phyloP scores from a whole-genome alignment of 2,113 vertebrate genomes.

The Typhlomys cinereus region DNA sequence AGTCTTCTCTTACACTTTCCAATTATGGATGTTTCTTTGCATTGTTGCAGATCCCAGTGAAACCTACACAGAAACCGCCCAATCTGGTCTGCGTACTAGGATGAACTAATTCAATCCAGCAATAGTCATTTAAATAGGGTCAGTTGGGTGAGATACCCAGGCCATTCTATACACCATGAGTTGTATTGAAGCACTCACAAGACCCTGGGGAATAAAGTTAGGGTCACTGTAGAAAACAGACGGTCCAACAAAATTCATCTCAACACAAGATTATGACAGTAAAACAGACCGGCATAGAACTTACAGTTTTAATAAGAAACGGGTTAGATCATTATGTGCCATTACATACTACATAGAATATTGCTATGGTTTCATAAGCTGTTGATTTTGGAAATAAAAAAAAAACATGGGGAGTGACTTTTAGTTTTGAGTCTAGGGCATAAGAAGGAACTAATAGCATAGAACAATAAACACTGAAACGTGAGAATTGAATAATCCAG shows the following conservation, averaged over 20 bases:
- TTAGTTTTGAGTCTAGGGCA: conserved; percentile 30
- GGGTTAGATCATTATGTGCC: not conserved
- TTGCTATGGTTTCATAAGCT: not conserved
- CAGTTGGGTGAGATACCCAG: not conserved
- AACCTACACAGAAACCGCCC: not conserved
- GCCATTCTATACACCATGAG: not conserved
- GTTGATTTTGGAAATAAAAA: not conserved
- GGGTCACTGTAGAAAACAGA: not conserved
- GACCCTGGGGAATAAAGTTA: not conserved
- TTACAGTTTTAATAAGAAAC: conserved; percentile 8
- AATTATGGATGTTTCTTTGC: not conserved
- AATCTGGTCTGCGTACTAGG: not conserved
- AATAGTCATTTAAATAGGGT: not conserved
- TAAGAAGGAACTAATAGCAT: not conserved
- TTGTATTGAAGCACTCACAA: not conserved
- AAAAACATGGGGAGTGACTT: not conserved
- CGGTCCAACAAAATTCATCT: not conserved
- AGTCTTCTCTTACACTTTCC: not conserved
- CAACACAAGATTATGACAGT: not conserved
- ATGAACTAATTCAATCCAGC: not conserved
- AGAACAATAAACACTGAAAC: not conserved
- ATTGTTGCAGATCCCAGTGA: not conserved
- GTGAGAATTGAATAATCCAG: not conserved
- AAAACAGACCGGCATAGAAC: not conserved
- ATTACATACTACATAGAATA: not conserved